Base-by-base conservation (phyloP, 1,140 invertebrate genomes). In the Drosophila bocki region DNA sequence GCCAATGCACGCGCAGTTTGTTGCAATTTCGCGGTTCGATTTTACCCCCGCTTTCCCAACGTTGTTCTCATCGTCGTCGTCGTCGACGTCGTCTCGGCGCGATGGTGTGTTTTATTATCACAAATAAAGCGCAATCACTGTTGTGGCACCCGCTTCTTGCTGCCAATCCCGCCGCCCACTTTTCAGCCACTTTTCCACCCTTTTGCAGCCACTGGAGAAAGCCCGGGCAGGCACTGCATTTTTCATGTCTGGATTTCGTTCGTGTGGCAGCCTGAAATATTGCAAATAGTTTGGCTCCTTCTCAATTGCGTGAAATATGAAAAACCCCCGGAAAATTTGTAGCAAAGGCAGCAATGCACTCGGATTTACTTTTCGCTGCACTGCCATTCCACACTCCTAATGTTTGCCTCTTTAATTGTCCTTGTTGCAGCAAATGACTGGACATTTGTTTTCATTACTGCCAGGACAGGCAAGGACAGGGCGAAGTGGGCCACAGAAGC, bases 121-220 rank as follows among this genome's bases (percentile, higher is more conserved):
- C 88, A 91, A 91, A 91, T 91, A 91, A 91, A 91, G 88, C 88
- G 88, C 90, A 91, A 91, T 91, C 90, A 91, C 91, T 91, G 84
- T 80, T 88, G 84, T 90, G 86, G 84, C 85, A 87, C 68, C 80
- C 79, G 79, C 83, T 77, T 54, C 74, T 69, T 61, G 64, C 75
- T 63, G 42, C 57, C 74, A 39, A 63, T 45, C 41, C 29, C 47
- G 58, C 29, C 51, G 58, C 42, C 59, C 42, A 26, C 50, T 33
- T 45, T 39, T 17, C 26, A 45, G 26, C 42, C 42, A 41, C 61
- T 42, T 61, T 45, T 22, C 17, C 37, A 48, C 37, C 57, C 32
- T 8, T 42, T 7, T 19, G 33, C 42, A 37, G 58, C 22, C 71
- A 37, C 48, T 41, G 13, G 39, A 50, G 68, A 47, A 74, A 56